phyloP scores from a whole-genome alignment of 2,797 vertebrate species.

The Chelon auratus region DNA sequence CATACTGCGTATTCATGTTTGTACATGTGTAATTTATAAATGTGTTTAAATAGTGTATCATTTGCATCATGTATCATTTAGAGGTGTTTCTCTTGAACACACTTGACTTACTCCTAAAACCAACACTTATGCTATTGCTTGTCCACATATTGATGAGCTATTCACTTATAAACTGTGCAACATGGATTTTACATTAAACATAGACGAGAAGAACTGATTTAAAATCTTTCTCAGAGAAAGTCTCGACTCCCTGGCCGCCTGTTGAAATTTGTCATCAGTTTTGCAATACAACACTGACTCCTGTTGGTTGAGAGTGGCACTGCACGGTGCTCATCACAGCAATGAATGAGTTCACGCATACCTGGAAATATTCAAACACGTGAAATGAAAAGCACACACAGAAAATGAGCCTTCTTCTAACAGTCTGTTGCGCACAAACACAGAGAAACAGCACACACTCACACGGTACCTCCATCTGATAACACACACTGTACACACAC shows the following conservation, averaged over 20 bases:
- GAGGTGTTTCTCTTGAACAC: not conserved
- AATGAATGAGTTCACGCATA: conserved; percentile 13
- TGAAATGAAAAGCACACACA: not conserved
- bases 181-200: not conserved
- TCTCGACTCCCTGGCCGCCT: not conserved
- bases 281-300: conserved; percentile 70
- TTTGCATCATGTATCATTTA: no score
- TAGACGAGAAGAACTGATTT: not conserved
- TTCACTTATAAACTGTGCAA: not conserved
- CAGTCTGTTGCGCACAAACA: no score
- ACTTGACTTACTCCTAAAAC: not conserved
- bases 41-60: no score
- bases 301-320: conserved; percentile 59
- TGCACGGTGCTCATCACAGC: conserved; percentile 30
- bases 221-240: not conserved
- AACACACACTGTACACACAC: conserved; percentile 15
- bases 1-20: no score
- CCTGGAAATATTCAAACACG: conserved; percentile 11
- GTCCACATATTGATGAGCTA: not conserved
- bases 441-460: not conserved
- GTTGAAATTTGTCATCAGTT: not conserved
- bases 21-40: no score
- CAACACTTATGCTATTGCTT: not conserved
- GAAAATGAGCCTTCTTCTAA: no score
- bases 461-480: conserved; percentile 19